These are phyloP conservation scores for Cheracebus regulus DNA, from an alignment of 2,797 vertebrate species.

Conservation along the genomic window DNA sequence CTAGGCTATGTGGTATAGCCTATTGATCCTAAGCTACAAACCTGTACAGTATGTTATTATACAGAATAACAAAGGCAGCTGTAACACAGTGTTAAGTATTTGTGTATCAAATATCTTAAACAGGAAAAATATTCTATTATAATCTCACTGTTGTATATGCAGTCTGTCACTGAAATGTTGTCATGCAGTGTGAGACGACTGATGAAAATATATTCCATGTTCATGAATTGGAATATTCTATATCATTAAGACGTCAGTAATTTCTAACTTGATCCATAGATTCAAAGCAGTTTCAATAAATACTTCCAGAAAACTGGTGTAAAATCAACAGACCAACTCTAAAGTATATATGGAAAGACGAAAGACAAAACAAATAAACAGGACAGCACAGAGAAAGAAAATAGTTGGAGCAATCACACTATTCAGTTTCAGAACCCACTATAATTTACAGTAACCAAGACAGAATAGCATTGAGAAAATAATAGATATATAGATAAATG, in stretches of 20 bases:
- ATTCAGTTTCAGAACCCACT: background rate
- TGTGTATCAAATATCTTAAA: background rate
- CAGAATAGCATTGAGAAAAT: background rate
- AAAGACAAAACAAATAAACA: background rate
- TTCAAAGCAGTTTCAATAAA: background rate
- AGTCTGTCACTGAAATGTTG: background rate
- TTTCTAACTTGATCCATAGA: background rate
- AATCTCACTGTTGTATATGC: background rate
- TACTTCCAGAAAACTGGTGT: background rate
- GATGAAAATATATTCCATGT: background rate
- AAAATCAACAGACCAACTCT: background rate
- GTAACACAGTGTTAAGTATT: background rate
- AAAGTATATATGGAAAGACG: background rate
- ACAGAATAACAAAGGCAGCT: background rate
- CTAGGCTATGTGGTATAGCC: background rate
- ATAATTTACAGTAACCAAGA: background rate
- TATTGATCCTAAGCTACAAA: background rate
- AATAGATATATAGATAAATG: background rate
- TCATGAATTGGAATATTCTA: background rate
- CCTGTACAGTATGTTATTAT: background rate
- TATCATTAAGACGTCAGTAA: background rate
- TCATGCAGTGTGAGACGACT: background rate
- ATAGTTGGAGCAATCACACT: background rate
- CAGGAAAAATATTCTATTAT: background rate
- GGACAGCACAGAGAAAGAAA: background rate